Evolutionary conservation across 2,888 invertebrate genomes (phyloP).

Genomic region (Spicauda simplicius): DNA sequence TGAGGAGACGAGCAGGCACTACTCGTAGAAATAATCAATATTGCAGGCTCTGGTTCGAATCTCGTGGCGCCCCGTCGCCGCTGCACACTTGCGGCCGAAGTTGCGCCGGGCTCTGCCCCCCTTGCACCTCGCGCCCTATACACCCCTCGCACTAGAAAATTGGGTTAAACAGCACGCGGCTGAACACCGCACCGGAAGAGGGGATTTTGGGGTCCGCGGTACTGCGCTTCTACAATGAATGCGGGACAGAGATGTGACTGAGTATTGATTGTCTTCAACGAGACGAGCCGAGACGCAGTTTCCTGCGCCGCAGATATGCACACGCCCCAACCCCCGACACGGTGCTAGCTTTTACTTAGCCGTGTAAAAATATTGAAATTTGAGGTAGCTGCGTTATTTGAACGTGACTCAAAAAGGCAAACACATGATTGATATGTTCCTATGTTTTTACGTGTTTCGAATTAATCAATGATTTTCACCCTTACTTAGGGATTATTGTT

Average conservation of each 20-base stretch:
- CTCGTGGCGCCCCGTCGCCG: conserved; percentile 68
- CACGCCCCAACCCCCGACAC: conserved; percentile 34
- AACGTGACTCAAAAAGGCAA: background rate
- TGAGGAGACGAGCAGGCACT: conserved; percentile 50
- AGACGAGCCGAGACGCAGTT: conserved; percentile 59
- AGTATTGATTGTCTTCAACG: conserved; percentile 79
- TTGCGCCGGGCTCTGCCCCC: conserved; percentile 59
- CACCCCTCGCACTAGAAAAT: conserved; percentile 79
- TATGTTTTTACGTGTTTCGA: no score
- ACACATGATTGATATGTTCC: no score
- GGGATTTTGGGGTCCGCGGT: conserved; percentile 77
- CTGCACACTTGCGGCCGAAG: conserved; percentile 77
- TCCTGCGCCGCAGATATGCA: conserved; percentile 54
- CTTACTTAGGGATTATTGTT: no score
- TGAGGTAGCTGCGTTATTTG: background rate
- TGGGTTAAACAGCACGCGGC: conserved; percentile 82
- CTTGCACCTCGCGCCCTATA: conserved; percentile 64
- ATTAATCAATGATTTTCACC: no score
- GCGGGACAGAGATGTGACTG: conserved; percentile 80
- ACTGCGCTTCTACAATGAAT: conserved; percentile 79
- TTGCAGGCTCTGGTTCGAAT: conserved; percentile 71
- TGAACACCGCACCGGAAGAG: conserved; percentile 77
- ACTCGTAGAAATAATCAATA: conserved; percentile 70
- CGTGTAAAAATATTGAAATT: background rate
- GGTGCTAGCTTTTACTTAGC: background rate